These are phyloP conservation scores for Brachymystax lenok DNA, from an alignment of 2,797 vertebrate species.

Conservation along the genomic window DNA sequence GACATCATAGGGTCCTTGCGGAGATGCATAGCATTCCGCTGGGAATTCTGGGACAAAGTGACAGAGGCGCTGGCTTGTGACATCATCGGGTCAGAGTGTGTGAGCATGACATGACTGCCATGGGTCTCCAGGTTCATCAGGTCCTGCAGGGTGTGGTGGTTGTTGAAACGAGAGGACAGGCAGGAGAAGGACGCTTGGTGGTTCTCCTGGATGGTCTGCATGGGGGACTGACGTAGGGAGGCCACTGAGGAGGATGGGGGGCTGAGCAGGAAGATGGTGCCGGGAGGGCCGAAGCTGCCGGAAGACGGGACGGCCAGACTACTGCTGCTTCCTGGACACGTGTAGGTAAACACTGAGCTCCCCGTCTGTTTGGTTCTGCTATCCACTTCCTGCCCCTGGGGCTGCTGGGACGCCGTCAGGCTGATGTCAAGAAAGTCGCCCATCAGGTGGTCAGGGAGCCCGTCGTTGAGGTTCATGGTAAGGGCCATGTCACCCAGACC, in stretches of 20 bases:
- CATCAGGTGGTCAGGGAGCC: conserved; percentile 92
- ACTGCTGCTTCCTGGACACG: conserved; percentile 85
- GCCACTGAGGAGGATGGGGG: conserved; percentile 84
- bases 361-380: conserved; percentile 79
- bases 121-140: conserved; percentile 88
- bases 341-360: conserved; percentile 90
- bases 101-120: conserved; percentile 87
- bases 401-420: conserved; percentile 86
- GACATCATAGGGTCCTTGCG: conserved; percentile 87
- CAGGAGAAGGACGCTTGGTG: conserved; percentile 95
- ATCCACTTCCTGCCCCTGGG: conserved; percentile 80
- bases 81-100: conserved; percentile 96
- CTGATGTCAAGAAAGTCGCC: conserved; percentile 94
- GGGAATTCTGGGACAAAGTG: conserved; percentile 85
- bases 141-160: conserved; percentile 93
- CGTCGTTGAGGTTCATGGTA: conserved; percentile 97
- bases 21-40: conserved; percentile 87
- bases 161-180: conserved; percentile 84
- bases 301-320: conserved; percentile 83
- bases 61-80: conserved; percentile 94
- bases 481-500: conserved; percentile 94
- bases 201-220: conserved; percentile 99
- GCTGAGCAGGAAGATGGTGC: conserved; percentile 80
- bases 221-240: conserved; percentile 90
- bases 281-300: conserved; percentile 81